phyloP scores from a whole-genome alignment of 2,113 vertebrate genomes.

The Crotalus viridis region DNA sequence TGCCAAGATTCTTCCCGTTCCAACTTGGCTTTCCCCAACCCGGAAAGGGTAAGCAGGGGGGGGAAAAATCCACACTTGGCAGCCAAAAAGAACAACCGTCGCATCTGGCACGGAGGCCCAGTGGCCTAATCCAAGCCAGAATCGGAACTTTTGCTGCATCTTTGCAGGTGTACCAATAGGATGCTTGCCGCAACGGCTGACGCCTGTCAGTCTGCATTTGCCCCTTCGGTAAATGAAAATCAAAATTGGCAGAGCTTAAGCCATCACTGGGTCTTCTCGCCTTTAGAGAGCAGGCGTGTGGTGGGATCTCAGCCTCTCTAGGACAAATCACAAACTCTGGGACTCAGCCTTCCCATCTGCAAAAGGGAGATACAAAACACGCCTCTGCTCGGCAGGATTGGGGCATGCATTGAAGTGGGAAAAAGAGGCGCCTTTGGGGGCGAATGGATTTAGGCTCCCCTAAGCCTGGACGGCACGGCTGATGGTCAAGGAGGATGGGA shows the following conservation, averaged over 20 bases:
- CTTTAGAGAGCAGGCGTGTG: neutral
- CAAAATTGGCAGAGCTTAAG: neutral
- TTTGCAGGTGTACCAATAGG: neutral
- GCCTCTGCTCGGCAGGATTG: neutral
- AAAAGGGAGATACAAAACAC: too few species aligned
- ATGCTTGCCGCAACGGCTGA: too few species aligned
- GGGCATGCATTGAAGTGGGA: neutral
- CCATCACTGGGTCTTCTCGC: neutral
- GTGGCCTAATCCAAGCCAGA: neutral
- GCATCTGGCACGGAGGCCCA: fast-evolving
- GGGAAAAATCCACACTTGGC: too few species aligned
- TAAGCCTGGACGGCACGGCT: neutral
- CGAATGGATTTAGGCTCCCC: neutral
- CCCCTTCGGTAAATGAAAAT: neutral
- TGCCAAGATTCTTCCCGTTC: neutral
- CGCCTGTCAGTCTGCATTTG: too few species aligned
- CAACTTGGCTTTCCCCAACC: fast-evolving
- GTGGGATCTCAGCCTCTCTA: too few species aligned
- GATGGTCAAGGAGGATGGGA: neutral
- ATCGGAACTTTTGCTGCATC: neutral
- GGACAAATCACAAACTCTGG: neutral
- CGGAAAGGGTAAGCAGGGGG: neutral
- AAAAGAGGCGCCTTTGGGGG: neutral
- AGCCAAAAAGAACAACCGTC: neutral
- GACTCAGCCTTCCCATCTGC: too few species aligned